phyloP scores from a whole-genome alignment of 1,140 invertebrate genomes.

The Liolophura sinensis region DNA sequence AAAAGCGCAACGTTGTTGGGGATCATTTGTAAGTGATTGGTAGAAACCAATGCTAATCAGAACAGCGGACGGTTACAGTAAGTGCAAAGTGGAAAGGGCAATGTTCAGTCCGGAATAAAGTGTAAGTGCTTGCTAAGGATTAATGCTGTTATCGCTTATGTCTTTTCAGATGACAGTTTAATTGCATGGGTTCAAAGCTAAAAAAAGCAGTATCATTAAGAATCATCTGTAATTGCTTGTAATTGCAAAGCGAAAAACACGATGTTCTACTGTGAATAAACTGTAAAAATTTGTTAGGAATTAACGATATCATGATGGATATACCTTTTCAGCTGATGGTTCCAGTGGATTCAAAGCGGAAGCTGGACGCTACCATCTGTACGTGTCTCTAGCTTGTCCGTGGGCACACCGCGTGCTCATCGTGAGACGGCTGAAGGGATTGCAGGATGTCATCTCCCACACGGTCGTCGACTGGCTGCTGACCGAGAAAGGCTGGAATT shows the following conservation, averaged over 20 bases:
- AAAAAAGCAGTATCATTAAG: not conserved
- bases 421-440: conserved; percentile 43
- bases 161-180: not conserved
- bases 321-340: conserved; percentile 40
- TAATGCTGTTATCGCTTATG: conserved; percentile 1
- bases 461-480: conserved; percentile 49
- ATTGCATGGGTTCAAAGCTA: not conserved
- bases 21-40: not conserved
- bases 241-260: not conserved
- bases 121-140: too few species aligned
- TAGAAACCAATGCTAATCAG: too few species aligned
- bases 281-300: not conserved
- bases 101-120: too few species aligned
- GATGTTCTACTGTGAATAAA: not conserved
- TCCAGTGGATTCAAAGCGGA: conserved; percentile 48
- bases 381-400: conserved; percentile 50
- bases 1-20: too few species aligned
- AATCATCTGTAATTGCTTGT: not conserved
- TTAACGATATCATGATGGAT: not conserved
- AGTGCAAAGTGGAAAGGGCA: too few species aligned
- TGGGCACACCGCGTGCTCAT: conserved; percentile 52
- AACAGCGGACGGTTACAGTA: too few species aligned
- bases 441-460: conserved; percentile 41
- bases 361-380: conserved; percentile 48
- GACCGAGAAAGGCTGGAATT: conserved; percentile 37